These are phyloP conservation scores for Dryas iulia DNA, from an alignment of 1,140 invertebrate genomes.

Conservation along the genomic window DNA sequence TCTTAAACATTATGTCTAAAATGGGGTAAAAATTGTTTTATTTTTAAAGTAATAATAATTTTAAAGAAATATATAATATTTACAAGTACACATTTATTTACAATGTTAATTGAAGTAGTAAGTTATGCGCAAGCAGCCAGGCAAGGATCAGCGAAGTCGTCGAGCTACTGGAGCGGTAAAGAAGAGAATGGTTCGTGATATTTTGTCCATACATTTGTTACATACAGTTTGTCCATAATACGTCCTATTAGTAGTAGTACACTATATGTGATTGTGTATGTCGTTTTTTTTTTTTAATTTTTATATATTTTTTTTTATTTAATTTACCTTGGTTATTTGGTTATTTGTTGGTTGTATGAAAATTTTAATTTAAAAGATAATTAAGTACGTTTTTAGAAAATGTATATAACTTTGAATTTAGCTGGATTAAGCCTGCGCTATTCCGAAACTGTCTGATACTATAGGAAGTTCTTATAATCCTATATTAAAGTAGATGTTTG, in stretches of 20 bases:
- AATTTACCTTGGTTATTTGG: conserved; percentile 31
- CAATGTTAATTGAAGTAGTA: conserved; percentile 46
- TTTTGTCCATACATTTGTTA: conserved; percentile 45
- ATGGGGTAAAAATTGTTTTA: too few species aligned
- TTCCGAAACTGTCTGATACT: too few species aligned
- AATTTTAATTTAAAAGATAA: too few species aligned
- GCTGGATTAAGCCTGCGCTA: too few species aligned
- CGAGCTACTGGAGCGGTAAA: conserved; percentile 74
- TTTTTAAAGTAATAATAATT: too few species aligned
- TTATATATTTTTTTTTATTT: not conserved
- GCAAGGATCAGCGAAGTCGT: conserved; percentile 71
- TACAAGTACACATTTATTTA: not conserved
- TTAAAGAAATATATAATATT: too few species aligned
- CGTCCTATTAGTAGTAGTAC: conserved; percentile 58
- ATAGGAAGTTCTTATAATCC: too few species aligned
- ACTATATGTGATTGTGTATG: conserved; percentile 68
- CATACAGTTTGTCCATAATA: conserved; percentile 39
- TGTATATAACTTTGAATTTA: too few species aligned
- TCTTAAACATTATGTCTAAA: too few species aligned
- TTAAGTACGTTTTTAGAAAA: too few species aligned
- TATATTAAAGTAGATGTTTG: too few species aligned
- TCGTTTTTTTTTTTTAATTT: conserved; percentile 18
- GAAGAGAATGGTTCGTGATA: conserved; percentile 73
- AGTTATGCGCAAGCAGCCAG: conserved; percentile 76
- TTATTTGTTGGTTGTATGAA: conserved; percentile 44